Evolutionary conservation across 2,797 vertebrate genomes (phyloP).

Genomic region (Ceryle rudis): DNA sequence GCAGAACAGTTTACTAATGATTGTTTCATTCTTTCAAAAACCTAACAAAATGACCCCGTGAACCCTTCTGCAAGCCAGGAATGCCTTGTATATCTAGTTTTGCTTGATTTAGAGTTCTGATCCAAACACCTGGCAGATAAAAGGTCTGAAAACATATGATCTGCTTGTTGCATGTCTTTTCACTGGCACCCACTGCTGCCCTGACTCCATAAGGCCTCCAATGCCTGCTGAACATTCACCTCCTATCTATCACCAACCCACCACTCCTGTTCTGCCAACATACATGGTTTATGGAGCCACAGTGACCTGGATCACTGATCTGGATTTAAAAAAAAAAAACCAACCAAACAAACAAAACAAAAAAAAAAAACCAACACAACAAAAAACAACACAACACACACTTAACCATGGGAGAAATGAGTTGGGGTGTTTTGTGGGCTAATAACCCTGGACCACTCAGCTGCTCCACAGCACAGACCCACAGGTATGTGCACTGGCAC

Average conservation of each 20-base stretch:
- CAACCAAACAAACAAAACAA: too few species aligned
- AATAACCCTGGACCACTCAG: neutral
- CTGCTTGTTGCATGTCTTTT: neutral
- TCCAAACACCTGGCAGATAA: constrained; percentile 36
- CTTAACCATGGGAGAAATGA: neutral
- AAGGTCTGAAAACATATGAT: neutral
- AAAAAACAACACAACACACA: neutral
- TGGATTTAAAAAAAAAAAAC: neutral
- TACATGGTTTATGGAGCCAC: neutral
- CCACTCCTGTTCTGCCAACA: neutral
- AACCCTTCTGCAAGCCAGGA: neutral
- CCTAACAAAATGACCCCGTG: neutral
- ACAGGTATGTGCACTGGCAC: neutral
- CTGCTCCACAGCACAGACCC: neutral
- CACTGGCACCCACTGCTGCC: neutral
- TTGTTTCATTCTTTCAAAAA: neutral
- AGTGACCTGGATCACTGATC: neutral
- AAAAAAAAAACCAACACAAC: neutral
- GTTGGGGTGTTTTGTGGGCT: neutral
- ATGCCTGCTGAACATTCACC: neutral
- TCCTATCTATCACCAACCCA: neutral
- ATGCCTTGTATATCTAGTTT: neutral
- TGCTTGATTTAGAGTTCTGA: constrained; percentile 4
- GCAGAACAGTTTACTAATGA: neutral
- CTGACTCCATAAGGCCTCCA: neutral